phyloP scores from a whole-genome alignment of 2,888 invertebrate species.

The Sphaerophoria rueppellii region DNA sequence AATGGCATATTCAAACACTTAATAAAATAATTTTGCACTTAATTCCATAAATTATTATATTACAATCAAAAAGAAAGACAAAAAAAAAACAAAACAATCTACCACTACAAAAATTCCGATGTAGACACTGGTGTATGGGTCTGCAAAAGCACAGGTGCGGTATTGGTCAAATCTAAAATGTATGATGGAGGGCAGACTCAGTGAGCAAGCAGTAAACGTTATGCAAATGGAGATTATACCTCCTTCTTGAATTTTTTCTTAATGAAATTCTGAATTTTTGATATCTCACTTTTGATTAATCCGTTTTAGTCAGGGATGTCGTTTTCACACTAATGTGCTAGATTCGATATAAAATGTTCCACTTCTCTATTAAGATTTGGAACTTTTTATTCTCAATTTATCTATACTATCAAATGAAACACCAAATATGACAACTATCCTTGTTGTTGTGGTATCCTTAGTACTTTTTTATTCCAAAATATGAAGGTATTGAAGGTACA shows the following conservation, averaged over 20 bases:
- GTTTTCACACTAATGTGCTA: not conserved
- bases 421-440: no score
- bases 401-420: no score
- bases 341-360: not conserved
- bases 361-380: no score
- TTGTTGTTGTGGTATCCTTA: no score
- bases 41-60: conserved; percentile 67
- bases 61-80: not conserved
- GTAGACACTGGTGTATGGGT: not conserved
- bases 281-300: conserved; percentile 13
- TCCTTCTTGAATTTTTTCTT: conserved; percentile 44
- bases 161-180: conserved; percentile 6
- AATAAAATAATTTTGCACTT: conserved; percentile 73
- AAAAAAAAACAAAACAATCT: conserved; percentile 40
- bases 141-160: conserved; percentile 26
- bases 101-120: conserved; percentile 1
- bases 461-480: no score
- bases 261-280: conserved; percentile 61
- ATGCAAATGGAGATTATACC: conserved; percentile 58
- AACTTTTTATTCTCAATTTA: no score
- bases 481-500: no score
- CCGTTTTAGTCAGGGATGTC: not conserved
- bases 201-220: conserved; percentile 52
- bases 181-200: conserved; percentile 31
- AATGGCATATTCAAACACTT: conserved; percentile 71